Percentiles rank a stretch among this genome's conserved stretches.
Evolutionary conservation across 2,113 vertebrate genomes (phyloP).

Genomic region (Rafetus swinhoei): DNA sequence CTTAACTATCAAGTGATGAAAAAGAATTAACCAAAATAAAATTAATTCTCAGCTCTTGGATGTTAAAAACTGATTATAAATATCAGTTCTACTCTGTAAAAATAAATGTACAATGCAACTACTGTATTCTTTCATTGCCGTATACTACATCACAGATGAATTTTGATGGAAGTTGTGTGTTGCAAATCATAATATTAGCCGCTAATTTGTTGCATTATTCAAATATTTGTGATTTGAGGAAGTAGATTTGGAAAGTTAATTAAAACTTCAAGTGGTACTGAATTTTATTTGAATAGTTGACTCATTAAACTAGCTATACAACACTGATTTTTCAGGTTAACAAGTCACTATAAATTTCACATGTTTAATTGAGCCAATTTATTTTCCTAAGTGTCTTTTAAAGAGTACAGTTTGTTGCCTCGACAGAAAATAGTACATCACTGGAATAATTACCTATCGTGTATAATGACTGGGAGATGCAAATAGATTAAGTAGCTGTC

Average conservation of each 20-base stretch:
- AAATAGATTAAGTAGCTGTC: background rate
- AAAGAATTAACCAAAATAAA: background rate
- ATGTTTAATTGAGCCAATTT: background rate
- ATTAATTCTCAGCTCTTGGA: background rate
- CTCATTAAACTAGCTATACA: conserved; percentile 39
- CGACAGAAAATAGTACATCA: background rate
- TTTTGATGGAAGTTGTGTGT: conserved; percentile 39
- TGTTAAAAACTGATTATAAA: background rate
- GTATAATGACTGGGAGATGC: background rate
- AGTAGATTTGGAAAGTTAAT: conserved; percentile 53
- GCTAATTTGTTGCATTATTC: conserved; percentile 38
- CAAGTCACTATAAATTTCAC: conserved; percentile 18
- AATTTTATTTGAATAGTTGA: conserved; percentile 17
- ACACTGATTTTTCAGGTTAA: conserved; percentile 20
- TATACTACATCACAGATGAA: conserved; percentile 18
- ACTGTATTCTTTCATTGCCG: conserved; percentile 23
- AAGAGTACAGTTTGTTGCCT: conserved; percentile 1
- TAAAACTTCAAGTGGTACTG: conserved; percentile 34
- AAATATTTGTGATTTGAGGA: conserved; percentile 38
- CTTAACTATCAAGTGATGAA: background rate
- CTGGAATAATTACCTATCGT: background rate
- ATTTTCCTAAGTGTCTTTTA: conserved; percentile 37
- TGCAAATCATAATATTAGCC: conserved; percentile 36
- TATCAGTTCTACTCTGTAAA: conserved; percentile 7
- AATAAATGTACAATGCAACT: conserved; percentile 17